These are phyloP conservation scores for Ichneumoninae sp. DNA, from an alignment of 2,888 invertebrate genomes.

Conservation along the genomic window DNA sequence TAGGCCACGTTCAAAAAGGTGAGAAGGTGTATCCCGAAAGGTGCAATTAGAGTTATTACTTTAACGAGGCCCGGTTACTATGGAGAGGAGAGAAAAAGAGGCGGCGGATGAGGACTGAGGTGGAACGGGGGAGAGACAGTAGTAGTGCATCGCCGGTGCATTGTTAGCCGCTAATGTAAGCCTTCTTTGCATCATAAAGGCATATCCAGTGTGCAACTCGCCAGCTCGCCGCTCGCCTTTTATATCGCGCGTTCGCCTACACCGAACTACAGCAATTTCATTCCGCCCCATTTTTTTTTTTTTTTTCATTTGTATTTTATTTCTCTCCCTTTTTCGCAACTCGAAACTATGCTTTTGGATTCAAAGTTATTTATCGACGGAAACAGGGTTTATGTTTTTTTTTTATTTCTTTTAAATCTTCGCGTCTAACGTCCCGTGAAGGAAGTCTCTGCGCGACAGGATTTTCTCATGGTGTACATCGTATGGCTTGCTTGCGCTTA, in stretches of 20 bases:
- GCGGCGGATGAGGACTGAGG: conserved; percentile 53
- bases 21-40: conserved; percentile 77
- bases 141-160: conserved; percentile 65
- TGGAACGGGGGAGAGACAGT: conserved; percentile 28
- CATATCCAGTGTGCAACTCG: conserved; percentile 49
- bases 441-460: conserved; percentile 23
- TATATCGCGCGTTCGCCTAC: conserved; percentile 18
- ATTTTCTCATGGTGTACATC: conserved; percentile 47
- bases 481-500: conserved; percentile 72
- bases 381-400: not conserved
- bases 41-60: conserved; percentile 80
- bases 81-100: conserved; percentile 48
- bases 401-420: conserved; percentile 24
- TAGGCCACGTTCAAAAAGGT: conserved; percentile 75
- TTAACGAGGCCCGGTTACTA: conserved; percentile 78
- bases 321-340: not conserved
- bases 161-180: conserved; percentile 78
- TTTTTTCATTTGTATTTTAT: not conserved
- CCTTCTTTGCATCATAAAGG: conserved; percentile 79
- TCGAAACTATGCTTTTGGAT: not conserved
- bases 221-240: conserved; percentile 26
- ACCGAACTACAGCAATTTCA: conserved; percentile 20
- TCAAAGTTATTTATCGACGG: not conserved
- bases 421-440: conserved; percentile 24
- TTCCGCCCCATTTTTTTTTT: conserved; percentile 24